Evolutionary conservation across 2,797 vertebrate species (phyloP).

Genomic region (Cichlasoma orientale): DNA sequence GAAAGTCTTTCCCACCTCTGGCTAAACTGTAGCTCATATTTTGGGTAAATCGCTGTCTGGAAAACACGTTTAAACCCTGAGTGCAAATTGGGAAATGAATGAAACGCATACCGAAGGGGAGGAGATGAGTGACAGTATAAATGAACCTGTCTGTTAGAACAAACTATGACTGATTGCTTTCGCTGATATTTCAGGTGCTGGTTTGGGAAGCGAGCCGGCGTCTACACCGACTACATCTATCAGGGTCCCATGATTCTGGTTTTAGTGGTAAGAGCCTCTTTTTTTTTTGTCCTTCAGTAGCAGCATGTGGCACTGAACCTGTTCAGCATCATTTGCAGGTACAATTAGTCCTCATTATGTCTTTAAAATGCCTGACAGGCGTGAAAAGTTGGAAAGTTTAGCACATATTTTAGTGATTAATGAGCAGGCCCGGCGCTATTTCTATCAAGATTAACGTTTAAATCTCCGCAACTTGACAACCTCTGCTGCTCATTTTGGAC

Average conservation of each 20-base stretch:
- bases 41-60: slow-evolving; percentile 7
- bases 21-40: slow-evolving; percentile 8
- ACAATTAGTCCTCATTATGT: slow-evolving; percentile 28
- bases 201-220: slow-evolving; percentile 91
- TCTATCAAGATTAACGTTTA: not conserved
- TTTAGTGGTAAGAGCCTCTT: slow-evolving; percentile 84
- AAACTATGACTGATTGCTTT: slow-evolving; percentile 2
- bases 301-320: not conserved
- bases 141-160: not conserved
- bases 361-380: slow-evolving; percentile 13
- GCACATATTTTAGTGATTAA: slow-evolving; percentile 41
- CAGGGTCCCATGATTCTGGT: slow-evolving; percentile 96
- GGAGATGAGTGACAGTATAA: slow-evolving; percentile 15
- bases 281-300: not conserved
- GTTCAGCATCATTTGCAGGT: not conserved
- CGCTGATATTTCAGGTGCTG: slow-evolving; percentile 85
- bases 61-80: not conserved
- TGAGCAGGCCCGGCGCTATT: not conserved
- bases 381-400: slow-evolving; percentile 2
- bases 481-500: not conserved
- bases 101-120: not conserved
- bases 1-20: not conserved
- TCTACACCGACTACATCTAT: slow-evolving; percentile 96
- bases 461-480: slow-evolving; percentile 16
- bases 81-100: slow-evolving; percentile 1